Evolutionary conservation across 2,797 vertebrate species (phyloP), one percentile per base, ranked within the genome.

Genomic region (Tauraco hartlaubi): DNA sequence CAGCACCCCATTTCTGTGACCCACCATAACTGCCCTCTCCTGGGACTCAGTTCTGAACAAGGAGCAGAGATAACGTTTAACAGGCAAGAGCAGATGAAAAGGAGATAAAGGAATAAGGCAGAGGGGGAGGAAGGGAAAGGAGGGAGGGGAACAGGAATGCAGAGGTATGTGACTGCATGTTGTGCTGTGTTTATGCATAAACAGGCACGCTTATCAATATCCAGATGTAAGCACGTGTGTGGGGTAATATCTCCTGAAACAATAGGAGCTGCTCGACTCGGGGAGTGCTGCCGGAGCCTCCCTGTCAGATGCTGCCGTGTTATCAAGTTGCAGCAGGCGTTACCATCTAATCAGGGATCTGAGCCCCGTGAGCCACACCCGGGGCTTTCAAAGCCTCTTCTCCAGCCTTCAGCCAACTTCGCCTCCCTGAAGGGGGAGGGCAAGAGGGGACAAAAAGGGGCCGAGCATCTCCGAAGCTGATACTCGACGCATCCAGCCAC

Each of bases 301-400:
- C 77, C 72, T 7, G 66, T 88, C 93, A 92, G 87, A 87, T 66
- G 88, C 87, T 72, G 78, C 75, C 2, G 11, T 56, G 59, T 96
- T 97, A 97, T 97, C 97, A 92, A 64, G 74, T 90, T 92, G 94
- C 92, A 94, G 95, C 94, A 97, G 95, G 82, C 95, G 58, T 76
- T 96, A 91, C 83, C 91, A 93, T 96, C 96, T 96, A 87, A 91
- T 95, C 83, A 14, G 87, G 74, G 91, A 96, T 95, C 94, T 91
- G 77, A 95, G 80, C 85, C 93, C 92, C 61, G 9, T 23, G 72
- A 96, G 88, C 91, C 9, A 5, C 92, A 62, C 90, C 90, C 75
- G 11, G 83, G 92, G 85, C 49, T 46, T 94, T 94, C 77, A 80
- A 56, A 97, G 94, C 49, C 59, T 86, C 88, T 93, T 35, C 67